Base-by-base conservation (phyloP, 1,140 invertebrate genomes). In the Coenobita brevimanus region DNA sequence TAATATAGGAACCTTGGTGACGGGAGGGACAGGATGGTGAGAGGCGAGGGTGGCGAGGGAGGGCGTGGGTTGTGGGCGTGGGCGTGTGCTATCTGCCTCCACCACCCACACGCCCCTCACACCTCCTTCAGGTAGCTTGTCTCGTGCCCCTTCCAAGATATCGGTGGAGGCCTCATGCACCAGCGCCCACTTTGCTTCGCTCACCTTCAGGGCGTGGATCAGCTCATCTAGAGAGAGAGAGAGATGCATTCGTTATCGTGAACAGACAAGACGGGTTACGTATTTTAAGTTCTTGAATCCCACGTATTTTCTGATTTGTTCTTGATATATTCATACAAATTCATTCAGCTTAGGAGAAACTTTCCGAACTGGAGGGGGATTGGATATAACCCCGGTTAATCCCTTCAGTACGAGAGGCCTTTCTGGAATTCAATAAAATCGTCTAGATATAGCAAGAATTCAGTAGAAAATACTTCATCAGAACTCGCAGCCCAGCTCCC, bases 161-260 rank as follows among this genome's bases (percentile, higher is more conserved):
- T 10, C 69, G 50, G 60, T 50, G 1, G 27, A 46, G 3, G 17
- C 46, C 46, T 84, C 82, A 21, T 60, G 46, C 50, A 62, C 82
- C 50, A 84, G 50, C 8, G 46, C 82, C 82, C 82, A 84, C 21
- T 17, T 1, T 30, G 46, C 46, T 17, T 36, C 82, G 27, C 82
- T 84, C n/a, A 84, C 30, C 3, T 50, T 2, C 0, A 84, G 30
- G 1, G 60, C 36, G 10, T 84, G 46, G 2, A 24, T 41, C 50
- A 84, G n/a, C 69, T 84, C 82, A 67, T 84, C 82, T 84, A 69
- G 2, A 6, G 60, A 38, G n/a, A n/a, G n/a, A n/a, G n/a, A n/a
- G n/a, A n/a, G n/a, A n/a, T n/a, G n/a, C n/a, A n/a, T n/a, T n/a
- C n/a, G n/a, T n/a, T n/a, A n/a, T n/a, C n/a, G n/a, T n/a, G n/a